Conservation (phyloP, 2,797 vertebrate species). For the Gobionotothen gibberifrons region DNA sequence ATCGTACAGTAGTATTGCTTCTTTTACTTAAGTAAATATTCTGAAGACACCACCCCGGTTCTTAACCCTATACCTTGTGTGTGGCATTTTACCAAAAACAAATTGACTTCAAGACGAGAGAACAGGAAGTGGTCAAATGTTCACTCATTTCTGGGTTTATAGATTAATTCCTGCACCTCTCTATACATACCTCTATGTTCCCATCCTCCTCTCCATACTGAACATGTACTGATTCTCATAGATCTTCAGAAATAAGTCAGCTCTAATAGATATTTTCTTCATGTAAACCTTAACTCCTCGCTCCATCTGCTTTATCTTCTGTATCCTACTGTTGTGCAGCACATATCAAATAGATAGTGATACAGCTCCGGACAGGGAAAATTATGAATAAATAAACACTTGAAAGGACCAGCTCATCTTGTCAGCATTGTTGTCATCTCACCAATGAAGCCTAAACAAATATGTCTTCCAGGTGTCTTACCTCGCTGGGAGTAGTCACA, state of each 20-base stretch:
- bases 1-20: no score
- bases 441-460: conserved; percentile 71
- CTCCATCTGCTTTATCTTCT: conserved; percentile 5
- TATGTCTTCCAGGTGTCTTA: conserved; percentile 60
- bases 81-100: no score
- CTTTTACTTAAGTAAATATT: no score
- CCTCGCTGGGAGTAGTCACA: conserved; percentile 46
- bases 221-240: conserved; percentile 2
- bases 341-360: conserved; percentile 36
- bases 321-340: conserved; percentile 1
- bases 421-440: conserved; percentile 72
- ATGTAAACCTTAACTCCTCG: conserved; percentile 15
- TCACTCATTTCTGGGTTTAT: no score
- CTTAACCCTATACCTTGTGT: no score
- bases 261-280: conserved; percentile 9
- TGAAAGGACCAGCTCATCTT: conserved; percentile 68
- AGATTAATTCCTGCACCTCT: no score
- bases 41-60: no score
- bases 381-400: conserved; percentile 62
- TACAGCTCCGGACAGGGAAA: conserved; percentile 49
- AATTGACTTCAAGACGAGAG: no score
- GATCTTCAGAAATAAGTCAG: background rate
- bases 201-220: background rate
- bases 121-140: no score
- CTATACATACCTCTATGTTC: background rate